These are phyloP conservation scores for Thryonomys swinderianus DNA, from an alignment of 2,113 vertebrate species.

Conservation along the genomic window DNA sequence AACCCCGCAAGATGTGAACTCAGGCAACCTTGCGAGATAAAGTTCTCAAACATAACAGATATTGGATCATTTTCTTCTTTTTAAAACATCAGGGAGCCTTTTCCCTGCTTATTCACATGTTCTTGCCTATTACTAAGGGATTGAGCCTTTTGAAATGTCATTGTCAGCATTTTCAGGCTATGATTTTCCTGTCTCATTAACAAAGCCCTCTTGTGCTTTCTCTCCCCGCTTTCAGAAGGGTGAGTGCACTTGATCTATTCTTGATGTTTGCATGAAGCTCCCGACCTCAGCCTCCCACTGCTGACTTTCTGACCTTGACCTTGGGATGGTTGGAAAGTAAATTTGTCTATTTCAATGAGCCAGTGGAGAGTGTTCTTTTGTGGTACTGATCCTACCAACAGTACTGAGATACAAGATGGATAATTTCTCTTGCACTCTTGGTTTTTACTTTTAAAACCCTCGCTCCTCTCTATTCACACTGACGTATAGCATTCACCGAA, in stretches of 20 bases:
- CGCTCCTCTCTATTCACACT: neutral
- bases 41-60: constrained; percentile 54
- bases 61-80: constrained; percentile 62
- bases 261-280: constrained; percentile 60
- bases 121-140: constrained; percentile 57
- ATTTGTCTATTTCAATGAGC: constrained; percentile 1
- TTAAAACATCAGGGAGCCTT: constrained; percentile 58
- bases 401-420: neutral
- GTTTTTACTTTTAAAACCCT: constrained; percentile 39
- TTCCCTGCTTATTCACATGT: neutral
- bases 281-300: constrained; percentile 60
- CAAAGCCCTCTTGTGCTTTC: constrained; percentile 76
- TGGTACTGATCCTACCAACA: neutral
- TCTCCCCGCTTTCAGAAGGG: constrained; percentile 64
- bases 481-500: neutral
- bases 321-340: constrained; percentile 50
- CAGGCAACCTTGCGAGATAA: constrained; percentile 61
- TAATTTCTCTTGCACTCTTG: neutral
- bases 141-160: constrained; percentile 73
- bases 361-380: neutral
- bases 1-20: constrained; percentile 55
- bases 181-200: constrained; percentile 83
- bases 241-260: constrained; percentile 62
- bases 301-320: constrained; percentile 78
- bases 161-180: constrained; percentile 80